Evolutionary conservation across 2,113 vertebrate species (phyloP).

Genomic region (cattle (Bos taurus)): DNA sequence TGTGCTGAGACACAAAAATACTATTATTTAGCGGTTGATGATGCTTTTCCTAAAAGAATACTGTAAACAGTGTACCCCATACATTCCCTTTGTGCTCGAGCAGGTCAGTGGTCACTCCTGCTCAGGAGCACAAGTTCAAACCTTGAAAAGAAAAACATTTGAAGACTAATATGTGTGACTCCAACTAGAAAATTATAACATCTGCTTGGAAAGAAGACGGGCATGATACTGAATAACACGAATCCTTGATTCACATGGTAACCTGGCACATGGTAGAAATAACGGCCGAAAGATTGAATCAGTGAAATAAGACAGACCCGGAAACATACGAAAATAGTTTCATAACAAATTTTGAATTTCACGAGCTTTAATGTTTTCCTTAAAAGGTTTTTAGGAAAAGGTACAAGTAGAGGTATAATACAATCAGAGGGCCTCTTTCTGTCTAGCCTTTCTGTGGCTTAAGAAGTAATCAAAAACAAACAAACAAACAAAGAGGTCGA

Average conservation of each 20-base stretch:
- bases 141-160: neutral
- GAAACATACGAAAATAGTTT: neutral
- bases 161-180: neutral
- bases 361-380: neutral
- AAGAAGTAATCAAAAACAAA: neutral
- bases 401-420: neutral
- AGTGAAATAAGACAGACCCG: neutral
- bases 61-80: neutral
- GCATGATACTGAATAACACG: neutral
- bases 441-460: neutral
- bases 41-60: neutral
- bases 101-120: neutral
- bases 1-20: neutral
- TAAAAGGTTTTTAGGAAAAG: neutral
- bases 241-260: neutral
- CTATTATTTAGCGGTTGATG: neutral
- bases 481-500: neutral
- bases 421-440: neutral
- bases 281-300: neutral
- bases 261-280: neutral
- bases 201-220: neutral
- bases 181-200: neutral
- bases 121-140: neutral
- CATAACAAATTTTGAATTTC: neutral
- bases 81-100: neutral